Evolutionary conservation across 1,140 invertebrate species (phyloP).

Genomic region (Lepidurus apus): DNA sequence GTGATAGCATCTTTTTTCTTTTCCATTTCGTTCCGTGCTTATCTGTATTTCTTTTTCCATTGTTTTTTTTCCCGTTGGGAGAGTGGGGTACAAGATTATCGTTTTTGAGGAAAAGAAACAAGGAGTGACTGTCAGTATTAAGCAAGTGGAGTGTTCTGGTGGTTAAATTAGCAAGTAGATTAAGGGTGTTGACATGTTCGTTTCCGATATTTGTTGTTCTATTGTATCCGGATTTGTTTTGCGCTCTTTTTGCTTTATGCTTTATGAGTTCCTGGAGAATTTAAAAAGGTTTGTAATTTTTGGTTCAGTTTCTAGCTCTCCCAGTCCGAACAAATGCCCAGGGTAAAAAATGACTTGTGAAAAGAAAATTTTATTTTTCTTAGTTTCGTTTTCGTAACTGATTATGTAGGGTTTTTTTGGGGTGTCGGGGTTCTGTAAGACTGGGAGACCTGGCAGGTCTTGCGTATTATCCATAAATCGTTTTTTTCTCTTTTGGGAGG

Average conservation of each 20-base stretch:
- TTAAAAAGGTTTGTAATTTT: not conserved
- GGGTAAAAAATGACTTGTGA: not conserved
- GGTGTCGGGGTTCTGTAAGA: not conserved
- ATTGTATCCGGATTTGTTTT: not conserved
- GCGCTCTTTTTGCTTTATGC: not conserved
- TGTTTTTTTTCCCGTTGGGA: slow-evolving; percentile 4
- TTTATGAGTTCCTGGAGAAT: slow-evolving; percentile 8
- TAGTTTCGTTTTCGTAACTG: not conserved
- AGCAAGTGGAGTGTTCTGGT: not conserved
- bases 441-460: not conserved
- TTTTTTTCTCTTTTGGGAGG: not conserved
- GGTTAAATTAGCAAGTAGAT: not conserved
- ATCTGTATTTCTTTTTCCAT: not conserved
- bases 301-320: not conserved
- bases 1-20: not conserved
- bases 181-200: not conserved
- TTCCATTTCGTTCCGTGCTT: not conserved
- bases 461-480: not conserved
- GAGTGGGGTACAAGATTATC: slow-evolving; percentile 2
- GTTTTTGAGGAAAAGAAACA: no score
- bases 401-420: not conserved
- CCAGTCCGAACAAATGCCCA: not conserved
- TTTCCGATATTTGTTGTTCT: not conserved
- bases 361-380: not conserved
- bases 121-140: not conserved